Conservation (phyloP, 2,888 invertebrate genomes). For the Tiliacea citrago region DNA sequence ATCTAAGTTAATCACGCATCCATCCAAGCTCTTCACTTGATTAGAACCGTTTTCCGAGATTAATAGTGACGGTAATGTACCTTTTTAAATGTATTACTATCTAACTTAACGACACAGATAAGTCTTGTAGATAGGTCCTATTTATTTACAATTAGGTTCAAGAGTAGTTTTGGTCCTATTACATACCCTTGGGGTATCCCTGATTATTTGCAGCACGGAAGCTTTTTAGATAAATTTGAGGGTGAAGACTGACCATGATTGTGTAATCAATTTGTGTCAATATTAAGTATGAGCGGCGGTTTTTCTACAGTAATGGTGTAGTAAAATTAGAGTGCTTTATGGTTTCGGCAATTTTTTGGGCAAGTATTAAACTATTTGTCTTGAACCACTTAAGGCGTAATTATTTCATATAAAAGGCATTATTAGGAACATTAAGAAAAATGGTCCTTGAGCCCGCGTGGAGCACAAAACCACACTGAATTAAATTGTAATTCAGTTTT, state of each 20-base stretch:
- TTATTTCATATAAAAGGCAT: background rate
- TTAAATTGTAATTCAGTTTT: background rate
- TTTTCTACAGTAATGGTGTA: constrained; percentile 16
- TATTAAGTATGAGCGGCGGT: constrained; percentile 21
- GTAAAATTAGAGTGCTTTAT: constrained; percentile 20
- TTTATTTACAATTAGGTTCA: constrained; percentile 50
- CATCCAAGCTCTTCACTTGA: constrained; percentile 55
- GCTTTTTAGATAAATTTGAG: constrained; percentile 26
- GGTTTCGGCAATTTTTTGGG: background rate
- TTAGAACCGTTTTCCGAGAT: constrained; percentile 48
- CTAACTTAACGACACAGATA: constrained; percentile 58
- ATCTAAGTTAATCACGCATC: constrained; percentile 47
- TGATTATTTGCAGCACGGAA: constrained; percentile 49
- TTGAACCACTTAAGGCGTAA: background rate
- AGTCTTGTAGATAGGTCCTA: constrained; percentile 52
- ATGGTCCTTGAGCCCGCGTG: background rate
- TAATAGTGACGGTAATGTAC: constrained; percentile 41
- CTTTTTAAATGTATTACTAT: constrained; percentile 59
- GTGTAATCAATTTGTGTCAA: constrained; percentile 44
- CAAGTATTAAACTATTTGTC: background rate
- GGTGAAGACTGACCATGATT: constrained; percentile 24
- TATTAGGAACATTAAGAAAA: background rate
- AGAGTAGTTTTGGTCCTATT: constrained; percentile 32
- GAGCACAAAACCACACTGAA: background rate
- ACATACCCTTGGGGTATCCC: constrained; percentile 35